Percentiles rank a stretch among this genome's conserved stretches.
These are phyloP conservation scores for Planococcus citri DNA, from an alignment of 1,140 invertebrate species.

Conservation along the genomic window DNA sequence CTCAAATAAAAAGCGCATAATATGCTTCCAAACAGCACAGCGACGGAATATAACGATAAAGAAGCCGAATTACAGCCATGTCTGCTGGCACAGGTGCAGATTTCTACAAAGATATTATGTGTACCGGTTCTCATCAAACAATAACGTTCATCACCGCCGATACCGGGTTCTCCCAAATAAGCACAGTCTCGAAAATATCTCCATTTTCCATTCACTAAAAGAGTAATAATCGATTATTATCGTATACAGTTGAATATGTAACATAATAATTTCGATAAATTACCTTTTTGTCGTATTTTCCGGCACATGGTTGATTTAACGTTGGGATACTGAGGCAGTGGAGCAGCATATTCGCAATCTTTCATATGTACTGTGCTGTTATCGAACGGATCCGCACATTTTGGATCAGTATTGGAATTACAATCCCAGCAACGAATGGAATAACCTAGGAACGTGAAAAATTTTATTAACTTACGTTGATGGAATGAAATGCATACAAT, in stretches of 20 bases:
- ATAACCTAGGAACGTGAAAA: background rate
- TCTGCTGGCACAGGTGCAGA: conserved; percentile 84
- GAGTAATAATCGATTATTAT: background rate
- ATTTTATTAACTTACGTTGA: too few relatives aligned
- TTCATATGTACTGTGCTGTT: conserved; percentile 75
- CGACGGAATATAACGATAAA: background rate
- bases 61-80: conserved; percentile 68
- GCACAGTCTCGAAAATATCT: conserved; percentile 79
- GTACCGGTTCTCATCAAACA: conserved; percentile 82
- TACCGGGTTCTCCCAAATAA: conserved; percentile 77
- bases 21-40: background rate
- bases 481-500: too few relatives aligned
- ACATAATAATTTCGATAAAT: conserved; percentile 16
- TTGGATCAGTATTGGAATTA: conserved; percentile 73
- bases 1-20: conserved; percentile 11
- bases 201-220: conserved; percentile 74
- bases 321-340: conserved; percentile 52
- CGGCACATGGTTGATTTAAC: conserved; percentile 73
- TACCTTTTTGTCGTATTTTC: conserved; percentile 86
- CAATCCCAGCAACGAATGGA: conserved; percentile 65
- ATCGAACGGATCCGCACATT: conserved; percentile 86
- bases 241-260: conserved; percentile 21
- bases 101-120: conserved; percentile 86
- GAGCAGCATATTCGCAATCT: conserved; percentile 58
- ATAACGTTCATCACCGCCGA: conserved; percentile 76